Evolutionary conservation across 2,797 vertebrate genomes (phyloP), one percentile per base, ranked within the genome.

Genomic region (Columba guinea): DNA sequence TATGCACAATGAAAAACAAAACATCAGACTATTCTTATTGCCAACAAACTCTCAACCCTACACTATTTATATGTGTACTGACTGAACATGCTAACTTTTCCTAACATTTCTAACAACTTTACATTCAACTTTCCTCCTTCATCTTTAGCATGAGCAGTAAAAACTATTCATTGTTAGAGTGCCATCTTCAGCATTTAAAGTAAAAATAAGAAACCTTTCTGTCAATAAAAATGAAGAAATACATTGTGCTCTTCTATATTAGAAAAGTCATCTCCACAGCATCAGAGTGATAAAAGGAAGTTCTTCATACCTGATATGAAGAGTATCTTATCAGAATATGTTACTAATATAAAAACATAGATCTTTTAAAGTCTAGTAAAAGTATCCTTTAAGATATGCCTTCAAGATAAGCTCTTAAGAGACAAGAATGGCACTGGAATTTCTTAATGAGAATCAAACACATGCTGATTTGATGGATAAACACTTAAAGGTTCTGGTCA

Each of bases 121-220:
- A 60, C 24, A 37, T 87, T 89, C 69, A 89, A 26, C 22, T 80
- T 90, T 51, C 34, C 91, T 84, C 13, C 35, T 79, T 80, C 59
- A 34, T 64, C 37, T 68, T 67, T 24, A 73, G 14, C 48, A 41
- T 3, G 13, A 78, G 22, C 70, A 77, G 16, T 34, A 58, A 86
- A 79, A 71, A 3, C 62, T 56, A 7, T 75, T 70, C 53, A 62
- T 52, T 93, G 27, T 80, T 88, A 84, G 75, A 87, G 77, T 92
- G 77, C 58, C 84, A 91, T 77, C 75, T 96, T 86, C 91, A 95
- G 90, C 64, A 90, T 80, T 32, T 79, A 14, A 93, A 51, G 39
- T 44, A 87, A 91, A 94, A 93, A 41, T 20, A 78, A 90, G 23
- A 55, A 87, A 68, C 2, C 0, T 34, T 84, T 73, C 49, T 53